Base-by-base conservation (phyloP, 2,113 vertebrate species). In the Fukomys damarensis region DNA sequence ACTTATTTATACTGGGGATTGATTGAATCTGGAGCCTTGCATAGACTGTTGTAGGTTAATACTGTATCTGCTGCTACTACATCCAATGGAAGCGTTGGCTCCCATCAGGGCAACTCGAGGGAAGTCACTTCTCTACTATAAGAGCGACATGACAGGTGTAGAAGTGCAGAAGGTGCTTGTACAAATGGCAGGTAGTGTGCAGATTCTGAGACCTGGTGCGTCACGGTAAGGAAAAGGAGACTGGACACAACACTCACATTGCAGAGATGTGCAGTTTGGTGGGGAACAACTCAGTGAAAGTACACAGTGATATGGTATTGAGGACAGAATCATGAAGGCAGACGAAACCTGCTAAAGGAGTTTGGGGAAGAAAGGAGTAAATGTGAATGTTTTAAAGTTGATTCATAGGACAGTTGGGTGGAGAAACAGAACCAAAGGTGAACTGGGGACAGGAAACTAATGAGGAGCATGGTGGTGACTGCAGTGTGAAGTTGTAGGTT, bases 161-260 rank as follows among this genome's bases (percentile, higher is more conserved):
- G 32, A 90, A 90, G 49, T 58, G 30, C 46, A 61, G 11, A 92
- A 74, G 81, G 83, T 65, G n/a, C 35, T 54, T 56, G 61, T 49
- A 61, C 26, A 80, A 80, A 54, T 74, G 38, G 61, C 7, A 26
- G 59, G 0, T 38, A 79, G 24, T 26, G 13, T 59, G 68, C 17
- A 54, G 89, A 74, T 17, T 10, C 30, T 56, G n/a, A 66, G 38
- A 79, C 46, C 54, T 79, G 35, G 38, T 68, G 10, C 86, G n/a
- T n/a, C 56, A 16, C n/a, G 26, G 24, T 84, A 13, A 95, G 56
- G 70, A 20, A 68, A 84, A 93, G 83, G 56, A 86, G 95, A 72
- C 13, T 19, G 5, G 70, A 70, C 2, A 68, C 43, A 83, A 86
- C 22, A n/a, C 26, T 94, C 54, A 38, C 7, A 24, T 43, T 41